Percentiles rank a stretch among this genome's conserved stretches.
These are phyloP conservation scores for Spea multiplicata DNA, from an alignment of 2,113 vertebrate species.

Conservation along the genomic window DNA sequence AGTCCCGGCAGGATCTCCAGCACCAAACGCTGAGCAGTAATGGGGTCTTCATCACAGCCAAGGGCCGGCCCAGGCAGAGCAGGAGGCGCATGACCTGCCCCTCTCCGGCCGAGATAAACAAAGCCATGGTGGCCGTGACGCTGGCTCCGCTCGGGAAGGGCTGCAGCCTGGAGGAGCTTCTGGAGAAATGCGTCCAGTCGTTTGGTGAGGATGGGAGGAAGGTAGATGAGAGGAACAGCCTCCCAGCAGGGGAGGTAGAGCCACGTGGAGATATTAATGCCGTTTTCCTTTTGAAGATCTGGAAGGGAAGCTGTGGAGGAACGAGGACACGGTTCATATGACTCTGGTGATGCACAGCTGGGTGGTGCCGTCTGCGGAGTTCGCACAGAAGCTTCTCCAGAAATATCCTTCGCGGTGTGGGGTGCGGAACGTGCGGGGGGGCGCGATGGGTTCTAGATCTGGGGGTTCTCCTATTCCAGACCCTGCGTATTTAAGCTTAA, in stretches of 20 bases:
- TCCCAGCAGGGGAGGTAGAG: background rate
- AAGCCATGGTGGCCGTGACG: constrained; percentile 68
- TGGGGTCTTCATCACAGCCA: constrained; percentile 17
- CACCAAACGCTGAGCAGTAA: constrained; percentile 52
- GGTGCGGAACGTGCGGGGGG: background rate
- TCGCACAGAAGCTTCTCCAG: constrained; percentile 58
- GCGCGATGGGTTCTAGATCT: no score
- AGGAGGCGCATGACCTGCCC: constrained; percentile 86
- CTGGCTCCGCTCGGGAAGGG: constrained; percentile 66
- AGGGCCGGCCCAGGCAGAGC: constrained; percentile 57
- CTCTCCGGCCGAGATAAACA: constrained; percentile 79
- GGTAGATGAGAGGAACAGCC: background rate
- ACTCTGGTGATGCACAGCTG: constrained; percentile 64
- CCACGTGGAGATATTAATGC: background rate
- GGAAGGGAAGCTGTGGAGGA: constrained; percentile 53
- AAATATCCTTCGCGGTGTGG: constrained; percentile 59
- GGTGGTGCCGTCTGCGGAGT: constrained; percentile 61
- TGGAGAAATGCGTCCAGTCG: constrained; percentile 80
- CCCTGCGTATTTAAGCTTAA: constrained; percentile 53
- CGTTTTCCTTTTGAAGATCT: constrained; percentile 49
- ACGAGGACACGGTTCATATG: constrained; percentile 62
- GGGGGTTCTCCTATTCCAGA: no score
- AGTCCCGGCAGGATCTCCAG: constrained; percentile 68
- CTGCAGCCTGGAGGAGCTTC: constrained; percentile 80
- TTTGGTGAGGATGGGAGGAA: constrained; percentile 68